Base-by-base conservation (phyloP, 2,797 vertebrate species). In the Tenualosa ilisha region DNA sequence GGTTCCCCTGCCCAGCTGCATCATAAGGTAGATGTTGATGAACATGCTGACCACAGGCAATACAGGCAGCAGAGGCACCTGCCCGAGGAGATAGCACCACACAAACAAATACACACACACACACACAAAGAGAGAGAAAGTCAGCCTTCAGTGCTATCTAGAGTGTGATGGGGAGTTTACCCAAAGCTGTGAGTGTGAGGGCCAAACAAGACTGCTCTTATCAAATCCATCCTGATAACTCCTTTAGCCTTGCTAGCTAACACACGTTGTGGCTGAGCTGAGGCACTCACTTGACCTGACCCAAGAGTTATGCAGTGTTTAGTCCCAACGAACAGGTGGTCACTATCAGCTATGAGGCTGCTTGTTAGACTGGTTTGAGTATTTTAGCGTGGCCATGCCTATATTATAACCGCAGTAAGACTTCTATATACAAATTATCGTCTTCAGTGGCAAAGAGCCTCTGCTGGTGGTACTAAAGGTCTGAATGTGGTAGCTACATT, bases 21-120 rank as follows among this genome's bases (percentile, higher is more conserved):
- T 97, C 97, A 99, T 99, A 90, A 99, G 96, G 91, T 98, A 99
- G 85, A 99, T 90, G 0, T 99, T 99, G 84, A 99, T 96, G 50
- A 99, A 96, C 95, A 99, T 98, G 90, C 98, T 99, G 24, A 95
- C 75, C 49, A 98, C 65, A 0, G 98, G 98, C 37, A 99, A 87
- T 12, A 98, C 88, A 0, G 98, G 98, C 89, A 99, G 89, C 91
- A 98, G 91, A 9, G 98, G 98, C 83, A 99, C 98, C 98, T 99
- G 92, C 37, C 43, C 13, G 82, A 86, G 81, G 7, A 84, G 20
- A 84, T 50, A 81, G 1, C 15, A 37, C 84, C 86, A 12, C 65
- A 49, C 50, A n/a, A 46, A 86, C 84, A 65, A 22, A 37, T 82
- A 61, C 6, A 79, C 40, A 79, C 15, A 43, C 37, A 46, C 37